These are phyloP conservation scores for Cephus rjabovi DNA, from an alignment of 2,888 invertebrate genomes.

Conservation along the genomic window DNA sequence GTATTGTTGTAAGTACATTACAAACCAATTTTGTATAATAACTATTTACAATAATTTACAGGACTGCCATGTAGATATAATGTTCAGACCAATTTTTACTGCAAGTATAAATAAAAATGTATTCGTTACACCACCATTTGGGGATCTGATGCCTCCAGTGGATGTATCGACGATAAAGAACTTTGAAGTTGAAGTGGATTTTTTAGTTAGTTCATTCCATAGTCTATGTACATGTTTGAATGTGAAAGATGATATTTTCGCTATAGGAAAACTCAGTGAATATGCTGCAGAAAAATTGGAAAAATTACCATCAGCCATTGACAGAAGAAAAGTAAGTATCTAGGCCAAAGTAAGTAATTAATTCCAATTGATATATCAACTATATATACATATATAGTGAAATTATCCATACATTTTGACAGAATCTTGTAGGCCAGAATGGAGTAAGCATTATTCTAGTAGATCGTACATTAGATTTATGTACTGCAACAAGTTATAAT, in stretches of 20 bases:
- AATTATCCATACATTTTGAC: too few relatives aligned
- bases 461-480: constrained; percentile 76
- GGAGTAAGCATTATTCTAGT: constrained; percentile 71
- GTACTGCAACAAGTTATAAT: constrained; percentile 72
- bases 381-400: too few relatives aligned
- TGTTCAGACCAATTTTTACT: constrained; percentile 73
- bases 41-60: constrained; percentile 55
- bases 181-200: constrained; percentile 40
- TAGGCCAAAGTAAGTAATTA: too few relatives aligned
- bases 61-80: constrained; percentile 73
- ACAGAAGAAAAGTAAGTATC: constrained; percentile 3
- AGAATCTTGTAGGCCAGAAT: too few relatives aligned
- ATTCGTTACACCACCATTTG: constrained; percentile 75
- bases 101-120: constrained; percentile 71
- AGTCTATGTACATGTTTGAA: constrained; percentile 68
- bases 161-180: constrained; percentile 55
- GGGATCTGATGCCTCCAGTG: constrained; percentile 71
- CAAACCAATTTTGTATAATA: background rate
- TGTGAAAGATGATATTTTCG: constrained; percentile 75
- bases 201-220: constrained; percentile 44
- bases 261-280: constrained; percentile 74
- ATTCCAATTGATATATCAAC: too few relatives aligned
- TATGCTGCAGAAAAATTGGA: constrained; percentile 73
- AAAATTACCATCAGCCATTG: constrained; percentile 51
- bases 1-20: constrained; percentile 45